Evolutionary conservation across 2,113 vertebrate species (phyloP).

Genomic region (Calyptomena viridis): DNA sequence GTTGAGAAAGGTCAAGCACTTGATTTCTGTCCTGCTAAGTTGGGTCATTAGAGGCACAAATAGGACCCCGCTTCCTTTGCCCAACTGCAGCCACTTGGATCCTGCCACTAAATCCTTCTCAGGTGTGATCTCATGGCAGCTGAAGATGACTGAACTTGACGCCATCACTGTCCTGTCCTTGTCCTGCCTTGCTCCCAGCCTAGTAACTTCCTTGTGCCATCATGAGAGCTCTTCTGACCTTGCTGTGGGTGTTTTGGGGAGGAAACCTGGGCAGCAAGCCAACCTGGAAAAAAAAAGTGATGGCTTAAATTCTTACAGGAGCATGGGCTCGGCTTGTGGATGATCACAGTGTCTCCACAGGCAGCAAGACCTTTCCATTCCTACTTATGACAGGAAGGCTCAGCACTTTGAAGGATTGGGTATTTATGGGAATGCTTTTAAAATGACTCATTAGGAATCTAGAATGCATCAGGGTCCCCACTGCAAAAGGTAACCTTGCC

Average conservation of each 20-base stretch:
- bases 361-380: not conserved
- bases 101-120: conserved; percentile 2
- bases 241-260: not conserved
- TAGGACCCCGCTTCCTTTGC: not conserved
- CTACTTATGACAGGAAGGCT: not conserved
- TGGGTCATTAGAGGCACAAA: not conserved
- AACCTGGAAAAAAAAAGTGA: not conserved
- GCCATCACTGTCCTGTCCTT: not conserved
- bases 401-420: not conserved
- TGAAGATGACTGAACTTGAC: not conserved
- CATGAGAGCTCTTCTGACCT: not conserved
- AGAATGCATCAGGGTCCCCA: not conserved
- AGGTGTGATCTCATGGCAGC: conserved; percentile 20
- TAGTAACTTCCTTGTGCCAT: not conserved
- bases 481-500: not conserved
- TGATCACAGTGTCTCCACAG: not conserved
- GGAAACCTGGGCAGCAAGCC: not conserved
- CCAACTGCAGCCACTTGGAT: accelerated
- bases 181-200: not conserved
- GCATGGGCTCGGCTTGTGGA: not conserved
- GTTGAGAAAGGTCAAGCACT: conserved; percentile 26
- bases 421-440: not conserved
- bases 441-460: not conserved
- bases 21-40: not conserved
- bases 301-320: not conserved